phyloP scores from a whole-genome alignment of 1,140 invertebrate genomes.

The Bombyx mori region ASM3026992v2 NC_085121.1:10290001-10290500 shows the following conservation, averaged over 20 bases:
- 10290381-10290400: slow-evolving; percentile 48
- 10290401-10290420: slow-evolving; percentile 48
- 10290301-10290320: slow-evolving; percentile 38
- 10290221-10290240: slow-evolving; percentile 36
- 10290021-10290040: slow-evolving; percentile 56
- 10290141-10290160: slow-evolving; percentile 31
- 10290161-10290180: slow-evolving; percentile 54
- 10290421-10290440: slow-evolving; percentile 52
- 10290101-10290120: slow-evolving; percentile 44
- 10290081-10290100: slow-evolving; percentile 58
- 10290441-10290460: slow-evolving; percentile 64
- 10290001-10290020: slow-evolving; percentile 17
- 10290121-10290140: slow-evolving; percentile 41
- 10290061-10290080: slow-evolving; percentile 36
- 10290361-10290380: slow-evolving; percentile 47
- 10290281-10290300: slow-evolving; percentile 55
- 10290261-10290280: slow-evolving; percentile 57
- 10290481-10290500: slow-evolving; percentile 63
- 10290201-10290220: slow-evolving; percentile 54
- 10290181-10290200: slow-evolving; percentile 53
- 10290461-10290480: slow-evolving; percentile 66
- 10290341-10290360: slow-evolving; percentile 57
- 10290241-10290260: slow-evolving; percentile 28
- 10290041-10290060: slow-evolving; percentile 33
- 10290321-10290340: slow-evolving; percentile 45